phyloP scores from a whole-genome alignment of 2,113 vertebrate species.

The Athene noctua region DNA sequence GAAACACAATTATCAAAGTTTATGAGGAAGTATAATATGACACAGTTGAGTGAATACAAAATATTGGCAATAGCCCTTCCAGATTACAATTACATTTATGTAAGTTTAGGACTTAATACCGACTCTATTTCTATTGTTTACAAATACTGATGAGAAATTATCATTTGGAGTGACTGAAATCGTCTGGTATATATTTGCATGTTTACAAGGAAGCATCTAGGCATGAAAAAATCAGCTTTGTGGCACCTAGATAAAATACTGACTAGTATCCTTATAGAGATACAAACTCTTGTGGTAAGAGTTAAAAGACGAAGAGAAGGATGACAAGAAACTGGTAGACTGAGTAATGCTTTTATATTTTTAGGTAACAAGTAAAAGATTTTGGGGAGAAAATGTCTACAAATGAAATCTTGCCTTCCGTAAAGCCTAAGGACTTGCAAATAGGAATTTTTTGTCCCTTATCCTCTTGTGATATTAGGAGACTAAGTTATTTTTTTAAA shows the following conservation, averaged over 20 bases:
- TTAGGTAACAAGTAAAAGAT: not conserved
- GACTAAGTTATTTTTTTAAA: not conserved
- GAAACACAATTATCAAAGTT: not conserved
- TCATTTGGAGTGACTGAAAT: not conserved
- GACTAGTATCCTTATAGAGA: not conserved
- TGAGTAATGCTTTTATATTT: not conserved
- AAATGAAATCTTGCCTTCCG: not conserved
- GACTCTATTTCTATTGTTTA: not conserved
- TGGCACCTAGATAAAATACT: not conserved
- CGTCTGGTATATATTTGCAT: not conserved
- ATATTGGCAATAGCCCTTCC: not conserved
- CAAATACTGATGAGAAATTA: not conserved
- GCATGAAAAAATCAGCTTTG: not conserved
- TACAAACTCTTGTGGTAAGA: not conserved
- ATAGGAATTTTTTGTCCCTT: not conserved
- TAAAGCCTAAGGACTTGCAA: not conserved
- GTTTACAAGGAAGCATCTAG: not conserved
- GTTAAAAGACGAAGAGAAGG: not conserved
- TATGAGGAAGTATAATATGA: not conserved
- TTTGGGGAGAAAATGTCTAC: not conserved
- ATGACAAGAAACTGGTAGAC: not conserved
- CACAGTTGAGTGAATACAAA: not conserved
- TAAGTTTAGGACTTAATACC: not conserved
- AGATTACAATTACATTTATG: not conserved
- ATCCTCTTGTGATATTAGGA: not conserved